Conservation (phyloP, 2,888 invertebrate species). For the Machimus atricapillus region DNA sequence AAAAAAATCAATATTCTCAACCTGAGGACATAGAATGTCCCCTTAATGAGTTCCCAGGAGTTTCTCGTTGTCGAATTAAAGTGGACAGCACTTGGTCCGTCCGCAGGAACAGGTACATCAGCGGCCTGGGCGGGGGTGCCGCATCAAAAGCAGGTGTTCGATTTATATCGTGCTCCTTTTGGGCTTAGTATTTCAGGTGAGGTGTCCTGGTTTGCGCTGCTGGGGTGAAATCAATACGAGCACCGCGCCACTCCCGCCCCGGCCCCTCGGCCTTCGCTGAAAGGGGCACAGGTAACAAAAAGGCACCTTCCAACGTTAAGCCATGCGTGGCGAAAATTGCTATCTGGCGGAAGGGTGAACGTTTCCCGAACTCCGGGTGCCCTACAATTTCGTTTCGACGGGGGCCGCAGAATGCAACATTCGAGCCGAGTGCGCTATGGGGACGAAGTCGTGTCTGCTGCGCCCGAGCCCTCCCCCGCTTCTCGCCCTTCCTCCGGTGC, state of each 20-base stretch:
- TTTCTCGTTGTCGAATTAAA: background rate
- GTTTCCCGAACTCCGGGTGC: conserved; percentile 32
- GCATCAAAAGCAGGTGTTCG: conserved; percentile 24
- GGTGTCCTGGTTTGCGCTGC: conserved; percentile 30
- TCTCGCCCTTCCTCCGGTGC: background rate
- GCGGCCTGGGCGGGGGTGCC: background rate
- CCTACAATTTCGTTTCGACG: background rate
- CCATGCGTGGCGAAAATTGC: conserved; percentile 46
- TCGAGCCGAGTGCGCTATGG: background rate
- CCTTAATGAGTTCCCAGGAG: background rate
- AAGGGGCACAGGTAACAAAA: conserved; percentile 8
- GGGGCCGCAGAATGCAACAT: background rate
- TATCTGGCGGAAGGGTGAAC: conserved; percentile 43
- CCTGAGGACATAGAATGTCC: background rate
- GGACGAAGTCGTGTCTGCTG: background rate
- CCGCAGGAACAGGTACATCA: background rate
- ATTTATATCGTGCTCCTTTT: conserved; percentile 23
- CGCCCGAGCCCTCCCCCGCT: background rate
- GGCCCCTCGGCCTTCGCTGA: conserved; percentile 6
- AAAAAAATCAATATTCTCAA: too few relatives aligned
- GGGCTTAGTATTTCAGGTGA: conserved; percentile 4
- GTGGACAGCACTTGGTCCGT: background rate
- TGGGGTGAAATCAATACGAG: conserved; percentile 29
- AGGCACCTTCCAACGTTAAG: conserved; percentile 42
- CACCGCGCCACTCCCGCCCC: background rate